Conservation (phyloP, 2,888 invertebrate species). For the Dryobota labecula region DNA sequence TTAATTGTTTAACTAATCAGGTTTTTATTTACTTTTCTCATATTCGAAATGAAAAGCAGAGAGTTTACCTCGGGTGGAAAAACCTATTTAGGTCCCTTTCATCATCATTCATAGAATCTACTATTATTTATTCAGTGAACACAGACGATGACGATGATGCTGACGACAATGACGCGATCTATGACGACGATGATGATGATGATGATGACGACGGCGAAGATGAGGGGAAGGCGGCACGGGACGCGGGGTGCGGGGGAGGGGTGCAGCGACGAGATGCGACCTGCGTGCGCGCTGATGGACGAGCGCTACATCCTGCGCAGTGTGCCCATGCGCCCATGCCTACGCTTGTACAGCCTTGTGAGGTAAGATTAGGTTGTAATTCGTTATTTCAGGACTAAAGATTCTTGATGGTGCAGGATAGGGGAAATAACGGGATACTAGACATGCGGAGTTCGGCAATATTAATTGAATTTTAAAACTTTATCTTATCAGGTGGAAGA, state of each 20-base stretch:
- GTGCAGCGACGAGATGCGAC: slow-evolving; percentile 90
- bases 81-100: too few species aligned
- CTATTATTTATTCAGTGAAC: slow-evolving; percentile 61
- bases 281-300: slow-evolving; percentile 88
- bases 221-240: slow-evolving; percentile 70
- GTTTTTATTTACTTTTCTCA: too few species aligned
- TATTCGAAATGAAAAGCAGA: too few species aligned
- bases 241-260: slow-evolving; percentile 90
- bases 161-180: slow-evolving; percentile 82
- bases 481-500: background rate
- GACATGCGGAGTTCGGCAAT: background rate
- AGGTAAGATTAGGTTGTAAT: slow-evolving; percentile 71
- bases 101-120: too few species aligned
- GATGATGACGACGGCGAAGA: slow-evolving; percentile 75
- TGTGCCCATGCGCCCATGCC: slow-evolving; percentile 89
- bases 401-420: background rate
- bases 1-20: too few species aligned
- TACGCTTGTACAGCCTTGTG: slow-evolving; percentile 89
- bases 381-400: background rate
- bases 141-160: slow-evolving; percentile 82
- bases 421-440: background rate
- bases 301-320: slow-evolving; percentile 85
- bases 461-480: background rate
- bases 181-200: slow-evolving; percentile 83
- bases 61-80: too few species aligned